Evolutionary conservation across 1,140 invertebrate genomes (phyloP), one percentile per base, ranked within the genome.

Genomic region (Ptiloglossa arizonensis): DNA sequence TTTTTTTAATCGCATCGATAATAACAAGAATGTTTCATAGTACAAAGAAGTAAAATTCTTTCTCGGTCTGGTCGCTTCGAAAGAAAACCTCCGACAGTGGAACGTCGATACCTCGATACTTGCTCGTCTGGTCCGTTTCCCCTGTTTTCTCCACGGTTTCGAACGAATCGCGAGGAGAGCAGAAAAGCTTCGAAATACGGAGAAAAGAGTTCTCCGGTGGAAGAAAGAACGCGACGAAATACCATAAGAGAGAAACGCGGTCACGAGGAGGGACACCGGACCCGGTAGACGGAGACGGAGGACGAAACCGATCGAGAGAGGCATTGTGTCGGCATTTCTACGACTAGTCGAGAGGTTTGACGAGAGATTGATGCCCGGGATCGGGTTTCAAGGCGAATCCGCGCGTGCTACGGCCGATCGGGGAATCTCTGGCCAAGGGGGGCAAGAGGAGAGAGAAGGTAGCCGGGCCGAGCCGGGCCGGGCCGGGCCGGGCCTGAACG

Each of bases 301-400:
- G 38, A 41, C 38, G 63, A 38, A 48, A 60, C 24, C 24, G 46
- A 54, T 63, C 71, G 72, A 44, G 29, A 60, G 22, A 56, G 48
- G 70, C 81, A 67, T 83, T 78, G 80, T 79, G 85, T 88, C 86
- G 89, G 90, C 83, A 90, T 91, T 90, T 91, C 87, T 88, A 89
- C 87, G 82, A 88, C 87, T 91, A 90, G 88, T 84, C 78, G 80
- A 69, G 83, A 89, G 87, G 87, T 92, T 92, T 92, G 91, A 92
- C 89, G 91, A 91, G 89, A 92, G 91, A 92, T 92, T 92, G 91
- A 92, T 91, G 91, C 87, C 79, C 83, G 74, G 67, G 87, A 54
- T 67, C 70, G 54, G 71, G 62, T 76, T 62, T 78, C 83, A 74
- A 77, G 83, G 83, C 83, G 83, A 76, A 73, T 85, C 81, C 54